Percentiles rank a stretch among this genome's conserved stretches.
These are phyloP conservation scores for Rhagoletis pomonella DNA, from an alignment of 1,140 invertebrate genomes.

Conservation along the genomic window DNA sequence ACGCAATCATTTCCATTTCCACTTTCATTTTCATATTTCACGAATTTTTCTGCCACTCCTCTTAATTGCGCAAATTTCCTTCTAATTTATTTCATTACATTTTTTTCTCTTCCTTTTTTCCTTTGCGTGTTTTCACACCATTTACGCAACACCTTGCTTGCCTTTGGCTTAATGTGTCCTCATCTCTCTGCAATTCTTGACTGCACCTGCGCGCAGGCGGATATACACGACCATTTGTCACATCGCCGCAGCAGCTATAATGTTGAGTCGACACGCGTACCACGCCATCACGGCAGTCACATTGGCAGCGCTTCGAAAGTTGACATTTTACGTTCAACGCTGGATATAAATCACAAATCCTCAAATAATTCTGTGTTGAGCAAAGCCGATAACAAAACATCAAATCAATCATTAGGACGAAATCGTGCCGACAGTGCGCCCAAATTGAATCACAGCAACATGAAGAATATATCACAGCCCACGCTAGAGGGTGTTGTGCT, in stretches of 20 bases:
- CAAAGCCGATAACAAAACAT: conserved; percentile 75
- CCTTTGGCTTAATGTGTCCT: neutral
- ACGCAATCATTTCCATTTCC: too few relatives aligned
- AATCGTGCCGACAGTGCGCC: conserved; percentile 78
- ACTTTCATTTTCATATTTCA: neutral
- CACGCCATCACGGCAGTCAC: conserved; percentile 62
- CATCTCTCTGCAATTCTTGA: neutral
- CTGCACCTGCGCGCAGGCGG: conserved; percentile 62
- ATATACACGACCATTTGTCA: conserved; percentile 73
- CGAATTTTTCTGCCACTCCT: too few relatives aligned
- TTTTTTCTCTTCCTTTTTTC: neutral
- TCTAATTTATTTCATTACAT: conserved; percentile 48
- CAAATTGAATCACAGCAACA: conserved; percentile 77
- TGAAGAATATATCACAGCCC: conserved; percentile 77
- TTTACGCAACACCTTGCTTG: neutral
- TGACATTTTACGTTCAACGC: conserved; percentile 79
- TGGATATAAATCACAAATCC: conserved; percentile 79
- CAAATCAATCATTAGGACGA: conserved; percentile 75
- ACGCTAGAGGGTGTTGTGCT: conserved; percentile 75
- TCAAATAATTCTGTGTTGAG: conserved; percentile 73
- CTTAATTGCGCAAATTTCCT: conserved; percentile 23
- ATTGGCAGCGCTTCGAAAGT: conserved; percentile 79
- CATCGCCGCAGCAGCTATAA: conserved; percentile 74
- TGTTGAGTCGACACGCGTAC: conserved; percentile 69
- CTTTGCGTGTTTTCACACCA: neutral